Percentiles rank a stretch among this genome's conserved stretches.
phyloP scores from a whole-genome alignment of 2,888 invertebrate species.

The Dermolepida albohirtum region DNA sequence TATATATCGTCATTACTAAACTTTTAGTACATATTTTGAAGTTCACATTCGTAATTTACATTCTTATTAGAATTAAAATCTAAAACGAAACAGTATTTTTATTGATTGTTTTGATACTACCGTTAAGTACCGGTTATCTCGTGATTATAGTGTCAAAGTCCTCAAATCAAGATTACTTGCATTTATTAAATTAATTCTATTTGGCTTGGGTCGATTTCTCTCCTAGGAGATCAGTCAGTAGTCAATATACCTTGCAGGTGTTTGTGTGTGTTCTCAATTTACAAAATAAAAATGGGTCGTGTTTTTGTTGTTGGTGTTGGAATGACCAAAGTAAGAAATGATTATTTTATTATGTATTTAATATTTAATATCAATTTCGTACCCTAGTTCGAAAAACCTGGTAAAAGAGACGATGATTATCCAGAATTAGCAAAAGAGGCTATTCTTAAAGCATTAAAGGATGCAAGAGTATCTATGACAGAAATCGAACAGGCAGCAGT shows the following conservation, averaged over 20 bases:
- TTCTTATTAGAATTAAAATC: too few species aligned
- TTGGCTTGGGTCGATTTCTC: neutral
- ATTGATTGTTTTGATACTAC: conserved; percentile 16
- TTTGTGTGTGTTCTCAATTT: neutral
- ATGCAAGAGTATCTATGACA: conserved; percentile 81
- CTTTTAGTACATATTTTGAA: too few species aligned
- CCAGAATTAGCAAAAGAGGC: conserved; percentile 96
- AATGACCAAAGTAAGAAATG: conserved; percentile 87
- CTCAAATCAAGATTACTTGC: conserved; percentile 37
- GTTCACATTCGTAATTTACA: too few species aligned
- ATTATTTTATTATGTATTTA: conserved; percentile 31
- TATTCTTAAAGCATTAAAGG: conserved; percentile 85
- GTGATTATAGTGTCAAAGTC: conserved; percentile 40
- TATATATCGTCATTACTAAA: too few species aligned
- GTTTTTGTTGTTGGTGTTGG: conserved; percentile 96
- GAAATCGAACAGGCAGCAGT: conserved; percentile 90
- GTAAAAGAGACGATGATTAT: conserved; percentile 84
- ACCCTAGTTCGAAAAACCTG: conserved; percentile 91
- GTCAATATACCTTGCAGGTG: neutral
- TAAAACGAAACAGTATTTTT: too few species aligned
- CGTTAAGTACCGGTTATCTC: conserved; percentile 37
- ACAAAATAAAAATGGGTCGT: conserved; percentile 61
- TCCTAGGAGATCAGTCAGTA: neutral
- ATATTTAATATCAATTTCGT: conserved; percentile 37
- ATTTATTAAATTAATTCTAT: conserved; percentile 12